A percentile compares a stretch with the other conserved stretches of the same genome.
Conservation (phyloP, 2,888 invertebrate species). For the Melolontha melolontha region DNA sequence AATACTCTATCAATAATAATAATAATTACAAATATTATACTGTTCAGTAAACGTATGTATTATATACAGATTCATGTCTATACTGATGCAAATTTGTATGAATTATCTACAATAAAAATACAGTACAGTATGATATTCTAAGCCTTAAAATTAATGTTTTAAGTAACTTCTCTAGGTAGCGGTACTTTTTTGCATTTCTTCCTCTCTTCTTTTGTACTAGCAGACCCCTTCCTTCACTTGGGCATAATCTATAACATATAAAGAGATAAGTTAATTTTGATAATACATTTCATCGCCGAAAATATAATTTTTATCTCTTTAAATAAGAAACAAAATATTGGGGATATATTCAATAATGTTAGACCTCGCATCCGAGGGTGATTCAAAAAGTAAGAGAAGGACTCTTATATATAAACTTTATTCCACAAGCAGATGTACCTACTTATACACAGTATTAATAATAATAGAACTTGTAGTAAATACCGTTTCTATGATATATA, state of each 20-base stretch:
- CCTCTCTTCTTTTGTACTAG: constrained; percentile 53
- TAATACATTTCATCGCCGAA: too few relatives aligned
- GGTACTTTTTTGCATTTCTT: constrained; percentile 3
- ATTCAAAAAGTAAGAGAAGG: too few relatives aligned
- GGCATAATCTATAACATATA: constrained; percentile 68
- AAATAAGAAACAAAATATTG: too few relatives aligned
- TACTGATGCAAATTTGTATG: constrained; percentile 18
- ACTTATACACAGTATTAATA: too few relatives aligned
- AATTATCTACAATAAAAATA: constrained; percentile 27
- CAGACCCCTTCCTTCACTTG: constrained; percentile 71
- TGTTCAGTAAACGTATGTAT: constrained; percentile 32
- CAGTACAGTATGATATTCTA: constrained; percentile 8
- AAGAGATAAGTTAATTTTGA: neutral
- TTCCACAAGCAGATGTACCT: too few relatives aligned
- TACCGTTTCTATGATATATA: too few relatives aligned
- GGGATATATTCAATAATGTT: too few relatives aligned
- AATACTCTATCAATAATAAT: constrained; percentile 34
- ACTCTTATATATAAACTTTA: too few relatives aligned
- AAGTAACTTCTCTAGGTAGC: constrained; percentile 31
- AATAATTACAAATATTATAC: constrained; percentile 38
- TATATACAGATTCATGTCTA: constrained; percentile 15
- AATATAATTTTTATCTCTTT: too few relatives aligned
- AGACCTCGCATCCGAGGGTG: too few relatives aligned
- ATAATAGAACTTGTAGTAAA: too few relatives aligned
- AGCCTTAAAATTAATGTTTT: constrained; percentile 6